Percentiles rank a stretch among this genome's conserved stretches.
phyloP scores from a whole-genome alignment of 2,113 vertebrate species.

The Sinocyclocheilus anophthalmus region DNA sequence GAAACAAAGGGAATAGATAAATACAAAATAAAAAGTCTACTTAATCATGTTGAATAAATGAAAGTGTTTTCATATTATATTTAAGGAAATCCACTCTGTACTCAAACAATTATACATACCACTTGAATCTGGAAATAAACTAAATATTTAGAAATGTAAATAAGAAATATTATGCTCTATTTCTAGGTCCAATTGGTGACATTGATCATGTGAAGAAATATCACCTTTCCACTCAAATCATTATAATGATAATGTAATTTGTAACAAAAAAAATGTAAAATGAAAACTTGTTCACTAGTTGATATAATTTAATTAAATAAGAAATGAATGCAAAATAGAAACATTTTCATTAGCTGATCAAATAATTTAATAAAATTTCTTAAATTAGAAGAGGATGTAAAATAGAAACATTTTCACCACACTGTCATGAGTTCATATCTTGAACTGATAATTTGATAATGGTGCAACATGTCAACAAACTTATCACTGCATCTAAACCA shows the following conservation, averaged over 20 bases:
- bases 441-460: not conserved
- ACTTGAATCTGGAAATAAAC: not conserved
- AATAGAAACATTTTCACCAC: not conserved
- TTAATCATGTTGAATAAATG: not conserved
- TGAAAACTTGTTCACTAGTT: too few relatives aligned
- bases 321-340: not conserved
- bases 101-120: not conserved
- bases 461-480: too few relatives aligned
- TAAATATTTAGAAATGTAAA: not conserved
- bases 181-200: not conserved
- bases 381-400: not conserved
- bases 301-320: not conserved
- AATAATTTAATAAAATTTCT: not conserved
- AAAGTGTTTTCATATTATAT: conserved; percentile 7
- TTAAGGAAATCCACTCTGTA: not conserved
- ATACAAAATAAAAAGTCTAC: not conserved
- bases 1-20: not conserved
- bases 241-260: too few relatives aligned
- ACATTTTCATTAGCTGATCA: not conserved
- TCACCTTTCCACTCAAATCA: too few relatives aligned
- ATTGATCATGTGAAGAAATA: not conserved
- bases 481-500: too few relatives aligned
- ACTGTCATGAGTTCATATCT: not conserved
- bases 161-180: not conserved
- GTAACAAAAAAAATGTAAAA: too few relatives aligned